These are phyloP conservation scores for Discoglossus pictus DNA, from an alignment of 2,797 vertebrate genomes.

Conservation along the genomic window DNA sequence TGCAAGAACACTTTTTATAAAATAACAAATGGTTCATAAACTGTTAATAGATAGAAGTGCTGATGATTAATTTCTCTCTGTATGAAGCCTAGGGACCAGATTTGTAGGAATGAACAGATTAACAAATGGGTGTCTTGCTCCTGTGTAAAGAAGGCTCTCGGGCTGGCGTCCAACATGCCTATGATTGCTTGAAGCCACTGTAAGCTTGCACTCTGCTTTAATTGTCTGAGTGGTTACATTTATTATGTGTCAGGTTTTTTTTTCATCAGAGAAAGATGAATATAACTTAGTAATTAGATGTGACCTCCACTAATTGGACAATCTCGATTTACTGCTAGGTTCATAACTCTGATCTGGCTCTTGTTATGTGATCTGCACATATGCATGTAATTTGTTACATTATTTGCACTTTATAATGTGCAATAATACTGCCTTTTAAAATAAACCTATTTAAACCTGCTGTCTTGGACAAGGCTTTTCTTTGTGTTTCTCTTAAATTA, in stretches of 20 bases:
- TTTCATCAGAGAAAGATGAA: slow-evolving; percentile 15
- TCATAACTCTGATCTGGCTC: not conserved
- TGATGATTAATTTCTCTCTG: too few relatives aligned
- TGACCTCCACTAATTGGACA: slow-evolving; percentile 23
- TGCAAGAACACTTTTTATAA: too few relatives aligned
- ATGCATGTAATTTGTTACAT: not conserved
- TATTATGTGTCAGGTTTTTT: not conserved
- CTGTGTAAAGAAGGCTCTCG: slow-evolving; percentile 8
- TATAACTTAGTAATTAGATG: slow-evolving; percentile 22
- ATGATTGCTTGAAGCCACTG: not conserved
- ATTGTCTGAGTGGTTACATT: slow-evolving; percentile 21
- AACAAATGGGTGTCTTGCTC: slow-evolving; percentile 34
- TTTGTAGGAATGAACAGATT: slow-evolving; percentile 16
- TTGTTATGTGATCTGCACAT: not conserved
- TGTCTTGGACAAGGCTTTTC: too few relatives aligned
- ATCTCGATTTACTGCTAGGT: slow-evolving; percentile 20
- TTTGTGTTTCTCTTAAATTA: too few relatives aligned
- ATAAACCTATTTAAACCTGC: too few relatives aligned
- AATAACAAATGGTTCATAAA: too few relatives aligned
- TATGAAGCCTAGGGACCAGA: not conserved
- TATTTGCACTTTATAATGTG: not conserved
- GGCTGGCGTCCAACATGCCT: slow-evolving; percentile 8
- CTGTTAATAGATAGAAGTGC: too few relatives aligned
- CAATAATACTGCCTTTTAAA: too few relatives aligned
- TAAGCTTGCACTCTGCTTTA: slow-evolving; percentile 1